Base-by-base conservation (phyloP, 2,888 invertebrate genomes). In the Acanthosepion lycidas region DNA sequence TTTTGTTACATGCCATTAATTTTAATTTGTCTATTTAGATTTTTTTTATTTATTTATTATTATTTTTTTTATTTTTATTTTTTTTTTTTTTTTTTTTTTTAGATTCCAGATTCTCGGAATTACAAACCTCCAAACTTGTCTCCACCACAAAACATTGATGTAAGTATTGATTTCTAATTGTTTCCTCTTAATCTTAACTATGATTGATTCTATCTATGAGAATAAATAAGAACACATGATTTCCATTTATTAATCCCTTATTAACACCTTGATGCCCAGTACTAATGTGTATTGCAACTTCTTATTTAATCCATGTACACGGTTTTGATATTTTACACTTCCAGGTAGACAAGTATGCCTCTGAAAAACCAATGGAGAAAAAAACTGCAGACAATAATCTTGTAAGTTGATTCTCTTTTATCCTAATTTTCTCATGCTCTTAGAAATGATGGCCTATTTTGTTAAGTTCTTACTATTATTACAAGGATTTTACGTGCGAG, bases 101-200 rank as follows among this genome's bases (percentile, higher is more conserved):
- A 96, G 98, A 95, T 95, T 95, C 96, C 97, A 8, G 97, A 97
- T 95, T 96, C 96, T 94, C 97, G 97, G 97, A 96, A 96, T 95
- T 96, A 97, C 95, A 96, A 96, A 94, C 95, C 96, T 49, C 95
- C 96, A 0, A 95, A 96, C 49, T 95, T 97, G 26, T 94, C 96
- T 33, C 95, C 96, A n/a, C 97, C 97, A 91, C 96, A 96, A 42
- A 94, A 94, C 91, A 95, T 97, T 12, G 97, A 97, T 95, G 97
- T 97, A 95, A 95, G 95, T 59, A 94, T 92, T 51, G 26, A 48
- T 51, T 55, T 53, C 78, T 48, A 91, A 15, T 55, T 28, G 33
- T 55, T 94, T 59, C 12, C 28, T 93, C n/a, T 20, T 26, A 23
- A 59, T 20, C 3, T 6, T 23, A 20, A 23, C 20, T 20, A 20